phyloP scores from a whole-genome alignment of 1,140 invertebrate genomes.

The Latrodectus geometricus region DNA sequence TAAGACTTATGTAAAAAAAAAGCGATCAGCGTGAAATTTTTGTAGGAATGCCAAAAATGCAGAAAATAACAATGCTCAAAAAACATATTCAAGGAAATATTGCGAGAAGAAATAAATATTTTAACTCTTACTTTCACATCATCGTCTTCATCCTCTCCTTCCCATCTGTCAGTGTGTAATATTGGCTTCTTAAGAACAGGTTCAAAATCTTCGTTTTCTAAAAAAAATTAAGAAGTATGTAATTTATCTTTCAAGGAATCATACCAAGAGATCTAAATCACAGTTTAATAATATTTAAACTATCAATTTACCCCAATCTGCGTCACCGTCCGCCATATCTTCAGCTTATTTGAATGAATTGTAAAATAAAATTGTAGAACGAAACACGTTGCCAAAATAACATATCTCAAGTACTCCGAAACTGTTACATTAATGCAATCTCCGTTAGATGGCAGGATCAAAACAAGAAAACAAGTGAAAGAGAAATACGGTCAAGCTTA shows the following conservation, averaged over 20 bases:
- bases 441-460: too few species aligned
- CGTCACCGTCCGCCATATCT: slow-evolving; percentile 54
- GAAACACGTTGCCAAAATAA: slow-evolving; percentile 4
- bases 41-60: too few species aligned
- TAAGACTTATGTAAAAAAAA: too few species aligned
- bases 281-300: background rate
- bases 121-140: slow-evolving; percentile 79
- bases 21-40: too few species aligned
- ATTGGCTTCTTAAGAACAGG: slow-evolving; percentile 42
- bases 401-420: background rate
- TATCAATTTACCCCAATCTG: slow-evolving; percentile 42
- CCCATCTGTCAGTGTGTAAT: slow-evolving; percentile 78
- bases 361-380: background rate
- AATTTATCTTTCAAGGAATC: background rate
- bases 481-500: too few species aligned
- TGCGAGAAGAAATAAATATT: background rate
- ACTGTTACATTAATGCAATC: too few species aligned
- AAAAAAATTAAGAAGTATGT: background rate
- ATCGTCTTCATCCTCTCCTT: slow-evolving; percentile 88
- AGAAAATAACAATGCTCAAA: too few species aligned
- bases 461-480: too few species aligned
- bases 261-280: background rate
- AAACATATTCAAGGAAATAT: too few species aligned
- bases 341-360: background rate
- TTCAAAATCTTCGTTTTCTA: slow-evolving; percentile 59